Evolutionary conservation across 2,113 vertebrate species (phyloP).

Genomic region (Craseonycteris thonglongyai): DNA sequence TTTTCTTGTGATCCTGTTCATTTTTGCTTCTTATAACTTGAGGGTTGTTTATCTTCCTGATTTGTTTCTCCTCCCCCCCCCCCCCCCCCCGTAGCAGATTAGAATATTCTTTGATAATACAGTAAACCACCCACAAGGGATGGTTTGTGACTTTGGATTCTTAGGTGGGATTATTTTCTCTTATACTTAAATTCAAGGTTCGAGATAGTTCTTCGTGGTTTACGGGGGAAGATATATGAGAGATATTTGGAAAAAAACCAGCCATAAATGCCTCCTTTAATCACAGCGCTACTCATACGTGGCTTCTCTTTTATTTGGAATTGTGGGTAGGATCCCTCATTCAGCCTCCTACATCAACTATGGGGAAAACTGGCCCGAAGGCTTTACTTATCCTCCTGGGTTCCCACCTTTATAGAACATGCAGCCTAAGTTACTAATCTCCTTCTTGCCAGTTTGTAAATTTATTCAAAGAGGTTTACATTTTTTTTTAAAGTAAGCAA

Average conservation of each 20-base stretch:
- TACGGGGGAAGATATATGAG: neutral
- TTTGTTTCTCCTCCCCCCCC: too few species aligned
- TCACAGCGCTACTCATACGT: too few species aligned
- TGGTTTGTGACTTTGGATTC: neutral
- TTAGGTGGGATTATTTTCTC: neutral
- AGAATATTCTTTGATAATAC: neutral
- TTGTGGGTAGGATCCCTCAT: neutral
- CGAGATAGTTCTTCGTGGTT: neutral
- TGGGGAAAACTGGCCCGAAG: neutral
- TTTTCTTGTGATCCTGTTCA: too few species aligned
- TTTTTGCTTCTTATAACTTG: too few species aligned
- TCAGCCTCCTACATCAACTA: neutral
- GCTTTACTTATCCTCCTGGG: fast-evolving
- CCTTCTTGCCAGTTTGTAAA: neutral
- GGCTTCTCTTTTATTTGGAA: neutral
- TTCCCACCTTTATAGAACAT: neutral
- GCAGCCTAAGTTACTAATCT: neutral
- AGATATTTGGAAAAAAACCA: too few species aligned
- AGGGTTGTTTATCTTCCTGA: too few species aligned
- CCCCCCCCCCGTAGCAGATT: neutral
- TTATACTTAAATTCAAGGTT: neutral
- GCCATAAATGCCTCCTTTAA: too few species aligned
- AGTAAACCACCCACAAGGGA: neutral
- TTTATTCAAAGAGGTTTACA: neutral
- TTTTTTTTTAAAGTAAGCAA: neutral